Conservation (phyloP, 2,113 vertebrate genomes). For the Equus przewalskii region DNA sequence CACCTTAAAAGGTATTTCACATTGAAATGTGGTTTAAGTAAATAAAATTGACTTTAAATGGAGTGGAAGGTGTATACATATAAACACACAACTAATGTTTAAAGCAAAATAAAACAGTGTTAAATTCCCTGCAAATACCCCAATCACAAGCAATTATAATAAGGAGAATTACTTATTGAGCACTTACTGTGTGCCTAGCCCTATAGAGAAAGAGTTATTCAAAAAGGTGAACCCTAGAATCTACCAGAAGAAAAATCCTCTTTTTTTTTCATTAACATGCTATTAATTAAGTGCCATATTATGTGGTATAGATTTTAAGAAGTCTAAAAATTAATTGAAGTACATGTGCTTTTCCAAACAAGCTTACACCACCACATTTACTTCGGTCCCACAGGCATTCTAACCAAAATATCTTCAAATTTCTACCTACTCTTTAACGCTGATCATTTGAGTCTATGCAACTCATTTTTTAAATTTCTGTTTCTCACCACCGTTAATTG, state of each 20-base stretch:
- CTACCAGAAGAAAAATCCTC: neutral
- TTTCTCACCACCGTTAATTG: neutral
- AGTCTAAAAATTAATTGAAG: neutral
- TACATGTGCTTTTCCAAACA: neutral
- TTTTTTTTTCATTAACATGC: neutral
- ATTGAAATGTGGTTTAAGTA: neutral
- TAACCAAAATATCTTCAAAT: neutral
- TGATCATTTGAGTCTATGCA: neutral
- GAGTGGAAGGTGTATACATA: neutral
- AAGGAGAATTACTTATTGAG: neutral
- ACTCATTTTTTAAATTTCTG: neutral
- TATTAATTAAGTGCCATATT: neutral
- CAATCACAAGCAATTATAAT: neutral
- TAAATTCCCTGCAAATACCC: neutral
- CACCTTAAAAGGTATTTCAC: neutral
- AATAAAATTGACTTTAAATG: constrained; percentile 18
- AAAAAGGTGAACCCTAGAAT: neutral
- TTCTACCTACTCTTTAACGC: neutral
- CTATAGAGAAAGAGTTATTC: neutral
- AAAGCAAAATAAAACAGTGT: neutral
- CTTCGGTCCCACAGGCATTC: neutral
- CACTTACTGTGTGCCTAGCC: neutral
- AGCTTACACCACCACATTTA: neutral
- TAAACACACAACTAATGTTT: neutral
- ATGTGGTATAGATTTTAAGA: neutral